These are phyloP conservation scores for Drosophila auraria DNA, from an alignment of 1,140 invertebrate genomes.

Conservation along the genomic window DNA sequence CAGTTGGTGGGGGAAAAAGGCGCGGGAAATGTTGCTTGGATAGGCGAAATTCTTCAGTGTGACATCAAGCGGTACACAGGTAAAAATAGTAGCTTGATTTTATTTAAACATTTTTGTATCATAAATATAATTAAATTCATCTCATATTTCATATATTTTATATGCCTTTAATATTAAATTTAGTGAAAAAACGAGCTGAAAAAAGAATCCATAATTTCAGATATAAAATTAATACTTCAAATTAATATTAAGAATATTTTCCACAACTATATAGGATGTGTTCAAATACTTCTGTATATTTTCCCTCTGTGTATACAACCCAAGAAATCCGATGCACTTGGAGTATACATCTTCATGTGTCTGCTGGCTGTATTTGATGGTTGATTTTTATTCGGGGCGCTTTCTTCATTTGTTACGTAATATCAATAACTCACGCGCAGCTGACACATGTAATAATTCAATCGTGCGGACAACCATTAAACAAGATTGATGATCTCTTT, in stretches of 20 bases:
- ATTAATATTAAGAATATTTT: too few species aligned
- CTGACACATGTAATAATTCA: slow-evolving; percentile 85
- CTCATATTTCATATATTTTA: too few species aligned
- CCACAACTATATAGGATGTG: not conserved
- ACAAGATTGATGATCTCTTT: slow-evolving; percentile 84
- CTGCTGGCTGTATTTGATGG: slow-evolving; percentile 51
- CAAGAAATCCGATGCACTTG: not conserved
- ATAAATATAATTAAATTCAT: too few species aligned
- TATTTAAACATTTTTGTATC: not conserved
- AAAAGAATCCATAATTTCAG: too few species aligned
- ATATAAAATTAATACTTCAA: too few species aligned
- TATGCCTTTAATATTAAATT: too few species aligned
- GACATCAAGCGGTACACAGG: not conserved
- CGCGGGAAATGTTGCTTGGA: slow-evolving; percentile 22
- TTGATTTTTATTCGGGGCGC: slow-evolving; percentile 74
- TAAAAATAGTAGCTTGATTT: not conserved
- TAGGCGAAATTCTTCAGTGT: slow-evolving; percentile 25
- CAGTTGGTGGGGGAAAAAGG: not conserved
- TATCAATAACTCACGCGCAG: slow-evolving; percentile 83
- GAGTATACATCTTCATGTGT: slow-evolving; percentile 18
- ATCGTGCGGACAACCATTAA: slow-evolving; percentile 85
- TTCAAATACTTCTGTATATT: not conserved
- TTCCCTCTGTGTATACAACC: not conserved
- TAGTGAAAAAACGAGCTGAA: too few species aligned
- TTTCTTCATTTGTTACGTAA: slow-evolving; percentile 83